These are phyloP conservation scores for Turritopsis rubra DNA, from an alignment of 30 jellyfish, hydroid and myxozoan genomes.

Conservation along the genomic window DNA sequence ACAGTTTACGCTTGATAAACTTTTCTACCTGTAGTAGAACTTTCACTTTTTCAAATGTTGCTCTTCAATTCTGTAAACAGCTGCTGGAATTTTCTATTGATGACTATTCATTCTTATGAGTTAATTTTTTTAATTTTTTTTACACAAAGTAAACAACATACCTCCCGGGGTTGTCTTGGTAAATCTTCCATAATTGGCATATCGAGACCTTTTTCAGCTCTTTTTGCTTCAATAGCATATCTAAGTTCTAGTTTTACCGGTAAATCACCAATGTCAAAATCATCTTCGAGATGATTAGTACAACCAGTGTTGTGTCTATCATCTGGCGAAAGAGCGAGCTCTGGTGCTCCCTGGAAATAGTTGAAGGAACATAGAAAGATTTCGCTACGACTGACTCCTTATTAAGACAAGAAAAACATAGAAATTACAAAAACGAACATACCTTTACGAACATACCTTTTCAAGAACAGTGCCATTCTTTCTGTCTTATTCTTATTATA, in stretches of 20 bases:
- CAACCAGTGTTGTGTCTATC: not conserved
- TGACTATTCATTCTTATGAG: not conserved
- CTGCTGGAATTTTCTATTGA: too few species aligned
- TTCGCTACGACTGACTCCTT: too few species aligned
- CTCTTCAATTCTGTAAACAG: too few species aligned
- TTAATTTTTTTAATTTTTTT: not conserved
- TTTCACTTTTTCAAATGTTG: too few species aligned
- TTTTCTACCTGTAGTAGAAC: too few species aligned
- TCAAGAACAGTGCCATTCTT: too few species aligned
- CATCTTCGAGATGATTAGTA: conserved; percentile 7
- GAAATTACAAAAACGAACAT: too few species aligned
- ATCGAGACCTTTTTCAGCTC: conserved; percentile 86
- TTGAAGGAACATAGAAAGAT: not conserved
- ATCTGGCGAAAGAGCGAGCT: not conserved
- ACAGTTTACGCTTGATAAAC: not conserved
- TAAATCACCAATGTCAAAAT: conserved; percentile 79
- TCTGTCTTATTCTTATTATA: not conserved
- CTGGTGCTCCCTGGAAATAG: not conserved
- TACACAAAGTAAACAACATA: not conserved
- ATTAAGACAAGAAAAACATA: too few species aligned
- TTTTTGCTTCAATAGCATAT: conserved; percentile 88
- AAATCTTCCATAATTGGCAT: conserved; percentile 67
- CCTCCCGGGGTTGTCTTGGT: conserved; percentile 36
- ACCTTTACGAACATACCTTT: not conserved
- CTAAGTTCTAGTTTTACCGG: conserved; percentile 89